These are phyloP conservation scores for Procambarus virginalis DNA, from an alignment of 1,140 invertebrate species.

Conservation along the genomic window DNA sequence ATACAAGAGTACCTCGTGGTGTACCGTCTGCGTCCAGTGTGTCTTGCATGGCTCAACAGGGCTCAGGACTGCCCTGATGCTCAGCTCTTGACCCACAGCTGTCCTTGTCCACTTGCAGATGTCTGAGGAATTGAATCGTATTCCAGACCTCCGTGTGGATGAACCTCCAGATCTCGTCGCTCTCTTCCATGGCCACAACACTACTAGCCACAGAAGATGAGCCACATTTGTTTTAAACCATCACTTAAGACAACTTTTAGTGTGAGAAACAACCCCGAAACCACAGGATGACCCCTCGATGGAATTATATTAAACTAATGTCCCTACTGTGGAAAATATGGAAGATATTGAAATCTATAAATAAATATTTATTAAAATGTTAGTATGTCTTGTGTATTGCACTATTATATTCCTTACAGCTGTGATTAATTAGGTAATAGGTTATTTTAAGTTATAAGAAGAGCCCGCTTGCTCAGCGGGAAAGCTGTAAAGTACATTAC, in stretches of 20 bases:
- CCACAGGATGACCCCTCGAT: background rate
- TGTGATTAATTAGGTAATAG: conserved; percentile 42
- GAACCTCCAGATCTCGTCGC: background rate
- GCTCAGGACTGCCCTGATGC: conserved; percentile 22
- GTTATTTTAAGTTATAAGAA: conserved; percentile 4
- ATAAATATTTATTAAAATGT: conserved; percentile 27
- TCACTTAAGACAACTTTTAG: background rate
- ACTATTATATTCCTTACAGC: conserved; percentile 35
- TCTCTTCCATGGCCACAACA: background rate
- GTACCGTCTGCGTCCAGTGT: background rate
- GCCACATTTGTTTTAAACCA: background rate
- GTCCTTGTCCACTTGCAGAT: conserved; percentile 58
- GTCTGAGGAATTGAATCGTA: conserved; percentile 59
- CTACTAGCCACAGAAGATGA: background rate
- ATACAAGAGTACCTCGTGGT: background rate
- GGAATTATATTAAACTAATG: background rate
- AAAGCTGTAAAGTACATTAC: conserved; percentile 38
- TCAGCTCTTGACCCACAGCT: conserved; percentile 34
- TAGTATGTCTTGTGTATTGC: conserved; percentile 20
- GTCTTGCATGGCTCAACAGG: conserved; percentile 34
- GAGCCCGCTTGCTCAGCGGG: conserved; percentile 5
- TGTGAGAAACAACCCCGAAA: background rate
- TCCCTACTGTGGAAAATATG: background rate
- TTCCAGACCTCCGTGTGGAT: conserved; percentile 49
- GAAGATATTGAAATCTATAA: background rate